These are phyloP conservation scores for Drosophila prosaltans DNA, from an alignment of 1,140 invertebrate genomes.

Conservation along the genomic window DNA sequence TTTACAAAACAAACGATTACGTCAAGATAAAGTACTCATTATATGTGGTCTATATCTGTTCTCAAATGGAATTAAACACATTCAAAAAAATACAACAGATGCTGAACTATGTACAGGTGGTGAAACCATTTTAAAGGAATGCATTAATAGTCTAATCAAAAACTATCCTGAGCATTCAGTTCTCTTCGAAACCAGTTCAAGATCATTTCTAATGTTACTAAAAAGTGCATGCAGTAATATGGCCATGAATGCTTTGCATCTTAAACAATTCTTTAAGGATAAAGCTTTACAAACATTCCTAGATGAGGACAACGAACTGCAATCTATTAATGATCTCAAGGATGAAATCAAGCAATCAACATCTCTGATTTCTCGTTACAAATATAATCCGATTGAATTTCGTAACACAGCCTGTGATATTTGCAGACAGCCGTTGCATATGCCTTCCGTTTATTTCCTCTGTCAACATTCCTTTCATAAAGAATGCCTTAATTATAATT, in stretches of 20 bases:
- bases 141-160: slow-evolving; percentile 16
- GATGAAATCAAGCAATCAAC: slow-evolving; percentile 23
- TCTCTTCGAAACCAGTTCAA: slow-evolving; percentile 18
- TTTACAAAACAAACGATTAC: slow-evolving; percentile 29
- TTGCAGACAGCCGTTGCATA: slow-evolving; percentile 47
- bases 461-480: slow-evolving; percentile 71
- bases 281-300: slow-evolving; percentile 11
- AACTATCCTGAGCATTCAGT: slow-evolving; percentile 23
- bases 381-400: slow-evolving; percentile 62
- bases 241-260: slow-evolving; percentile 18
- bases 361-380: slow-evolving; percentile 33
- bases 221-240: slow-evolving; percentile 32
- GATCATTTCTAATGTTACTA: slow-evolving; percentile 48
- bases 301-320: slow-evolving; percentile 10
- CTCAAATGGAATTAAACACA: slow-evolving; percentile 9
- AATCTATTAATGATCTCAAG: slow-evolving; percentile 33
- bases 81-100: slow-evolving; percentile 1
- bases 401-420: slow-evolving; percentile 62
- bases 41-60: slow-evolving; percentile 50
- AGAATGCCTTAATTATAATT: slow-evolving; percentile 52
- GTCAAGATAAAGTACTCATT: slow-evolving; percentile 42
- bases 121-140: slow-evolving; percentile 18
- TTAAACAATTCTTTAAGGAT: slow-evolving; percentile 44
- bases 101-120: not conserved
- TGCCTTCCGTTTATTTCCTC: slow-evolving; percentile 59